Base-by-base conservation (phyloP, 2,888 invertebrate genomes). In the Megalurothrips usitatus region DNA sequence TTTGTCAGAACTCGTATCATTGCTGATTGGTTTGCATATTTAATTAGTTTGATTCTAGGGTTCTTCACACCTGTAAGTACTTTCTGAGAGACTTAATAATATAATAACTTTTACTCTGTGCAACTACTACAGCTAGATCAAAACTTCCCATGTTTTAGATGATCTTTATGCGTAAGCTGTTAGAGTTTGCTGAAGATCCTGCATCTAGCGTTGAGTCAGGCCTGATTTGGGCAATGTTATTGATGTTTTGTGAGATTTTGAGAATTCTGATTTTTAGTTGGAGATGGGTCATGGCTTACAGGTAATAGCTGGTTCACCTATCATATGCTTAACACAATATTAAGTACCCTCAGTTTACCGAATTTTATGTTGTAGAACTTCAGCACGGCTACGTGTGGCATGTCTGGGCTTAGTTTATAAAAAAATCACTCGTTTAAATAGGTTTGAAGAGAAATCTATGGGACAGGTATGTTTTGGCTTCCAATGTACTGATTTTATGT, bases 31-130 rank as follows among this genome's bases (percentile, higher is more conserved):
- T 80, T 88, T 26, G 83, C 89, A 79, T 88, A 89, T 81, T 84
- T 87, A 1, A 83, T 86, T 9, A 87, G 88, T 80, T 84, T 88
- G 11, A 82, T 86, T 63, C 85, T 88, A 80, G 89, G 89, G 82
- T 90, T 91, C 84, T 83, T 89, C 81, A 89, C 88, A 82, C 89
- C 90, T 78, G 90, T 90, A 86, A 86, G 89, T 87, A 28, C 28
- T 79, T 80, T 58, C 12, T 10, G 10, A 43, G 10, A 80, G 9
- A 12, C 6, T n/a, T 9, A 52, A 12, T 79, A 8, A n/a, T 26
- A 23, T 9, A 80, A 23, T 9, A 80, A 81, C 34, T 43, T 17
- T 79, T 78, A 82, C 43, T 26, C 19, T 75, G 63, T 79, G 34
- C 17, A n/a, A 9, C 17, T 79, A 11, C 58, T 79, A 6, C 23